These are phyloP conservation scores for Theretra japonica DNA, from an alignment of 2,888 invertebrate genomes.

Conservation along the genomic window DNA sequence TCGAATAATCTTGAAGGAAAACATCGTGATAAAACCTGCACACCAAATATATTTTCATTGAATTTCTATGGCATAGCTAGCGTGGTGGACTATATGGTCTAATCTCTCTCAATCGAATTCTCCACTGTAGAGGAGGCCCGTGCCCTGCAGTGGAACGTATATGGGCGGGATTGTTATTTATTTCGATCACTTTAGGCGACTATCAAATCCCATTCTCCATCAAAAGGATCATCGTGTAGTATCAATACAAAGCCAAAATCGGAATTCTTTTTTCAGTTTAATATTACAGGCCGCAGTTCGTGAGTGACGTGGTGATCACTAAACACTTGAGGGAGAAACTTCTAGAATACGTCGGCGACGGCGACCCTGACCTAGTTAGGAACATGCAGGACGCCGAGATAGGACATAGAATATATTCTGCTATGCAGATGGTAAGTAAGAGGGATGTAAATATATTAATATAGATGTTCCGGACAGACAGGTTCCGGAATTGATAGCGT, in stretches of 20 bases:
- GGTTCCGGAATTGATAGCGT: too few species aligned
- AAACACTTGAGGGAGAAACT: constrained; percentile 61
- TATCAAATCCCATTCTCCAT: background rate
- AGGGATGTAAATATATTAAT: background rate
- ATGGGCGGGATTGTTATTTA: too few species aligned
- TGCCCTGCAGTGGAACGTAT: too few species aligned
- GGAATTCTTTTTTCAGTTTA: constrained; percentile 35
- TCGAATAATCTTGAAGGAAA: too few species aligned
- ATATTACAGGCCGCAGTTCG: constrained; percentile 57
- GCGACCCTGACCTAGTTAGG: constrained; percentile 59
- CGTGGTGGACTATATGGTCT: too few species aligned
- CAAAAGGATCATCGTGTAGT: constrained; percentile 32
- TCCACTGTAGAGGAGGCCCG: too few species aligned
- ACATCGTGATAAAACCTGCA: too few species aligned
- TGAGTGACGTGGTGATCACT: constrained; percentile 53
- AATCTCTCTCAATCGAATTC: too few species aligned
- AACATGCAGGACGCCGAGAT: constrained; percentile 88
- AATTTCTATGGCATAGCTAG: too few species aligned
- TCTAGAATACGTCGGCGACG: constrained; percentile 69
- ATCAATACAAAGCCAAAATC: constrained; percentile 29
- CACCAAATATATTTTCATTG: too few species aligned
- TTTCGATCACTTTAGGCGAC: background rate
- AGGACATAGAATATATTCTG: constrained; percentile 90
- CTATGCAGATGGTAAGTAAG: constrained; percentile 86
- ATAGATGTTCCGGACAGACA: too few species aligned